Percentiles rank a stretch among this genome's conserved stretches.
These are phyloP conservation scores for Brachymystax lenok DNA, from an alignment of 2,797 vertebrate species.

Conservation along the genomic window DNA sequence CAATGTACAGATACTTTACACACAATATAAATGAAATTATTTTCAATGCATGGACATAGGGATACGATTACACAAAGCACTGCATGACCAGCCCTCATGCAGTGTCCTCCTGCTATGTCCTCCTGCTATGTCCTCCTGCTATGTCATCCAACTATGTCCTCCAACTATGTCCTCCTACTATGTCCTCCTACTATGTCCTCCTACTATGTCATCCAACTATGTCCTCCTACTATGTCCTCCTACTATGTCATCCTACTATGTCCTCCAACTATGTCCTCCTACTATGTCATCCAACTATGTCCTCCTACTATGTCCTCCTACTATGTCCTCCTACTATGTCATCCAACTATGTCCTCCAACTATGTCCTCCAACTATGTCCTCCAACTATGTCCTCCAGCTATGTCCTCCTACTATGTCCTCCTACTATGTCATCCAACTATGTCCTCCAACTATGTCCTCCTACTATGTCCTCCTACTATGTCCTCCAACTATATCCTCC, in stretches of 20 bases:
- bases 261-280: not conserved
- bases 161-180: not conserved
- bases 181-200: not conserved
- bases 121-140: not conserved
- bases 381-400: not conserved
- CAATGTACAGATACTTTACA: constrained; percentile 17
- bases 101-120: not conserved
- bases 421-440: not conserved
- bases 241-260: not conserved
- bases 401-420: not conserved
- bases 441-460: not conserved
- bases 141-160: not conserved
- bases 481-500: not conserved
- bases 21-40: constrained; percentile 25
- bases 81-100: not conserved
- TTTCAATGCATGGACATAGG: too few species aligned
- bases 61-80: not conserved
- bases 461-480: not conserved
- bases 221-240: not conserved
- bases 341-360: not conserved
- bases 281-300: not conserved
- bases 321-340: not conserved
- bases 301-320: not conserved
- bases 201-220: not conserved
- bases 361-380: not conserved